A percentile compares a stretch with the other conserved stretches of the same genome.
Evolutionary conservation across 2,888 invertebrate genomes (phyloP).

Genomic region (Cataglyphis rosenhaueri): DNA sequence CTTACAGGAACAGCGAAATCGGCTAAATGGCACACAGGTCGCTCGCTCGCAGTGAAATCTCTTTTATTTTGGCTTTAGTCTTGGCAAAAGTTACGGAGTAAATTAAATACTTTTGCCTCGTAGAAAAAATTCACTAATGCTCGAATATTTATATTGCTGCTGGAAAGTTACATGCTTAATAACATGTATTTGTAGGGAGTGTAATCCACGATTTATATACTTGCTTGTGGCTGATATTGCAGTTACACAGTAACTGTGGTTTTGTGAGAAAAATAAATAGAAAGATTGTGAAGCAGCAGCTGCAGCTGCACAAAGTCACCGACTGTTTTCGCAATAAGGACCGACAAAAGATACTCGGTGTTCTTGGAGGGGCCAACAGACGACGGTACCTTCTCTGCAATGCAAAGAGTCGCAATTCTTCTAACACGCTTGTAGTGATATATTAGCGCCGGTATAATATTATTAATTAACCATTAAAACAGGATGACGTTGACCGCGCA

Average conservation of each 20-base stretch:
- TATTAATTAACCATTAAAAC: slow-evolving; percentile 33
- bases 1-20: slow-evolving; percentile 22
- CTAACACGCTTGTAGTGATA: slow-evolving; percentile 40
- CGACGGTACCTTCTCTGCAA: slow-evolving; percentile 28
- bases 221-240: slow-evolving; percentile 5
- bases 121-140: not conserved
- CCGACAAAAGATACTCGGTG: slow-evolving; percentile 33
- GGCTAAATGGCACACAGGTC: no score
- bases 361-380: slow-evolving; percentile 24
- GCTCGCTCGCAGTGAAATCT: not conserved
- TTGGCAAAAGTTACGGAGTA: not conserved
- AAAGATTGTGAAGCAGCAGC: slow-evolving; percentile 24
- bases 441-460: slow-evolving; percentile 45
- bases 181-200: not conserved
- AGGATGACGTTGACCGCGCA: slow-evolving; percentile 3
- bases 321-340: slow-evolving; percentile 6
- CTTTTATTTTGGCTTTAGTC: not conserved
- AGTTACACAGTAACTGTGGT: not conserved
- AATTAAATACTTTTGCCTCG: not conserved
- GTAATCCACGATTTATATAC: slow-evolving; percentile 2
- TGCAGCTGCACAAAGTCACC: slow-evolving; percentile 24
- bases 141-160: not conserved
- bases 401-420: slow-evolving; percentile 35
- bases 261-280: slow-evolving; percentile 13
- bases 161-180: no score